Conservation (phyloP, 2,113 vertebrate species). For the Neogobius melanostomus region DNA sequence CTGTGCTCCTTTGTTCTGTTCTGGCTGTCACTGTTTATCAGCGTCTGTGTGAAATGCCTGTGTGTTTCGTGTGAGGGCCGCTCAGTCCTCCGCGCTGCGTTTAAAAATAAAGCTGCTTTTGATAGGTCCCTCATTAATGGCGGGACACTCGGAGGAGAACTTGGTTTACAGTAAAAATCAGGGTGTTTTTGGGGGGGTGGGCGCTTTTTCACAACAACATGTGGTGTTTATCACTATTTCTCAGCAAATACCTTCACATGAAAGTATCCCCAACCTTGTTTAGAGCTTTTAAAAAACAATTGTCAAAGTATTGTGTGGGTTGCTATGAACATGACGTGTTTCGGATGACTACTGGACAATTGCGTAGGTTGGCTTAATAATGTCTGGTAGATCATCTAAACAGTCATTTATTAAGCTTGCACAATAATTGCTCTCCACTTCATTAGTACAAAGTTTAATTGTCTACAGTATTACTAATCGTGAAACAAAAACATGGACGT, state of each 20-base stretch:
- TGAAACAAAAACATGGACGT: conserved; percentile 50
- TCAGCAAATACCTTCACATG: conserved; percentile 46
- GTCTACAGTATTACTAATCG: conserved; percentile 18
- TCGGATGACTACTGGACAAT: not conserved
- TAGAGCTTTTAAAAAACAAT: conserved; percentile 52
- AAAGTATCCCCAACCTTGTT: conserved; percentile 60
- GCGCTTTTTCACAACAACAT: conserved; percentile 35
- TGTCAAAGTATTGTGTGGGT: conserved; percentile 29
- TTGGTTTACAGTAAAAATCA: conserved; percentile 41
- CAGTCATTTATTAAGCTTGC: not conserved
- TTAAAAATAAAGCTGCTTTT: conserved; percentile 24
- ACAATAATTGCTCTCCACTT: not conserved
- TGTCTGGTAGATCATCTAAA: not conserved
- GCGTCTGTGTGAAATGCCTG: conserved; percentile 16
- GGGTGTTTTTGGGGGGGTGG: too few relatives aligned
- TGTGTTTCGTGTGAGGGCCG: conserved; percentile 21
- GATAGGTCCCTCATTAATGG: conserved; percentile 14
- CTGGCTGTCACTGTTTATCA: conserved; percentile 35
- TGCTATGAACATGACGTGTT: conserved; percentile 35
- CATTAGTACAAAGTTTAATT: conserved; percentile 42
- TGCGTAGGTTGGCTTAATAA: not conserved
- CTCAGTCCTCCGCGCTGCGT: conserved; percentile 11
- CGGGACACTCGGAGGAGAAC: conserved; percentile 29
- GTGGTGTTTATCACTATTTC: conserved; percentile 51
- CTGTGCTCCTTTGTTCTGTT: conserved; percentile 34